Base-by-base conservation (phyloP, 1,140 invertebrate genomes). In the Acyrthosiphon pisum region DNA sequence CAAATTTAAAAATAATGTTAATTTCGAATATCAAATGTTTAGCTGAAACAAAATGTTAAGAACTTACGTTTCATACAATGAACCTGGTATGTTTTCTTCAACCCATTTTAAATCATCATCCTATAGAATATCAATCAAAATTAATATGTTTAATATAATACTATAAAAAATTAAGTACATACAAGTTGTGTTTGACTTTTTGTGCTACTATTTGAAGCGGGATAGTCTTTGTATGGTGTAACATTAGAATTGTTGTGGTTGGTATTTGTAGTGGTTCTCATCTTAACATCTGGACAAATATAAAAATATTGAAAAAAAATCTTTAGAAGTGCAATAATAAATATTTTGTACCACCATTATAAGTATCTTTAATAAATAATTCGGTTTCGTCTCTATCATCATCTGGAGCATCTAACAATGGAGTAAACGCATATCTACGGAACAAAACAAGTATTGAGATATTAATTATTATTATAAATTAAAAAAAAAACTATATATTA, bases 31-130 rank as follows among this genome's bases (percentile, higher is more conserved):
- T 48, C 48, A 48, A 84, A 84, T 26, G 2, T 41, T 37, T 84
- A 14, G 41, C 18, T 93, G 93, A 88, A 93, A 87, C 53, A 41
- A 90, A 89, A 90, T 94, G n/a, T 83, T 86, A 93, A 53, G 41
- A 94, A 95, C 96, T 95, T 95, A 96, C 96, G 96, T 96, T 95
- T 97, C 97, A 93, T 96, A 96, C 93, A 97, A 95, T 91, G 97
- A 97, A 44, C 97, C 96, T 53, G 98, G 97, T 94, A 99, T 98
- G 95, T 99, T 98, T 94, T 98, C 98, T 95, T 98, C 98, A 2
- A 99, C 97, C 98, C 98, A 99, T 95, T 97, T 97, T 90, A 98
- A 95, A 95, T 98, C 97, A 94, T 98, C 98, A 94, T 98, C 98
- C 96, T 96, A 93, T 95, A 95, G 94, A 94, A 83, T 76, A 94